A percentile compares a stretch with the other conserved stretches of the same genome.
Evolutionary conservation across 1,140 invertebrate species (phyloP).

Genomic region (Neodiprion fabricii): DNA sequence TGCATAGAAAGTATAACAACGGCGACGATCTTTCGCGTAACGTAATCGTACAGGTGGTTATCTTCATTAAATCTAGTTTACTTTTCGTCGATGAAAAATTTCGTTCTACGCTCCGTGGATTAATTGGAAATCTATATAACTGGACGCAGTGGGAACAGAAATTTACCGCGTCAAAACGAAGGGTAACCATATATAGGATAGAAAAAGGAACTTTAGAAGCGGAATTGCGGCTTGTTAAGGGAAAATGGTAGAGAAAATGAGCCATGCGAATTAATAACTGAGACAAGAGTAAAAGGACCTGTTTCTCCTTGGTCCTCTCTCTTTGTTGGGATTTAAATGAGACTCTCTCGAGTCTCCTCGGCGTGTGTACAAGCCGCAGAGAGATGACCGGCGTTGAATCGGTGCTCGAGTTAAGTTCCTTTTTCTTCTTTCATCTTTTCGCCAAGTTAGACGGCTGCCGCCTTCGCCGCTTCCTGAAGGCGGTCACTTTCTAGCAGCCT

Average conservation of each 20-base stretch:
- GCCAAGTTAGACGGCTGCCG: background rate
- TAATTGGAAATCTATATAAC: too few relatives aligned
- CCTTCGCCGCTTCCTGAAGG: constrained; percentile 30
- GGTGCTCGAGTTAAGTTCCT: background rate
- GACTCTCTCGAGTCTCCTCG: background rate
- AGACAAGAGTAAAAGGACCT: background rate
- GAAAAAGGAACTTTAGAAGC: too few relatives aligned
- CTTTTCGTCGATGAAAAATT: too few relatives aligned
- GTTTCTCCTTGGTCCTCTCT: background rate
- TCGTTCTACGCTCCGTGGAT: too few relatives aligned
- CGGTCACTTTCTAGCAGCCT: constrained; percentile 38
- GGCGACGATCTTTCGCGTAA: background rate
- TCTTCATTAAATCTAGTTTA: too few relatives aligned
- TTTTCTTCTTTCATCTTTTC: background rate
- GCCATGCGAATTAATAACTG: too few relatives aligned
- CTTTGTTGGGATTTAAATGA: constrained; percentile 5
- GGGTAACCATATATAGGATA: too few relatives aligned
- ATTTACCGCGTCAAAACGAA: too few relatives aligned
- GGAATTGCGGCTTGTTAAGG: too few relatives aligned
- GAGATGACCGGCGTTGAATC: background rate
- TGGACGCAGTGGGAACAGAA: too few relatives aligned
- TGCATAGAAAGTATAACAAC: background rate
- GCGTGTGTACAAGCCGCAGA: background rate
- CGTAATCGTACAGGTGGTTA: too few relatives aligned
- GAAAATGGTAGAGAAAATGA: too few relatives aligned